Conservation (phyloP, 2,113 vertebrate species). For the Microcebus griseorufus region DNA sequence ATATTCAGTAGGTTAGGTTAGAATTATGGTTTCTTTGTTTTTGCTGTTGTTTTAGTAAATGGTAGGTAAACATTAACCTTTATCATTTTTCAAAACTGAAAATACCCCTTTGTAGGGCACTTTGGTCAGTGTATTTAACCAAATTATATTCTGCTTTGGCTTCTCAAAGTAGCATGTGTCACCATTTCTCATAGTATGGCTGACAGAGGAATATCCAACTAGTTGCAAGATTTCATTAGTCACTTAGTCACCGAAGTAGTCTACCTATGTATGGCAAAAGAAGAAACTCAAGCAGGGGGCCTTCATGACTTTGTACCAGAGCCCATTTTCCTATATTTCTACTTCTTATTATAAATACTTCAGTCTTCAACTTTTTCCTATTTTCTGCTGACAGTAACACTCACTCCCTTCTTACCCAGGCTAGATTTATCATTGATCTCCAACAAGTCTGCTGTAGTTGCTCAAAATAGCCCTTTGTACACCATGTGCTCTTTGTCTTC, state of each 20-base stretch:
- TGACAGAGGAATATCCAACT: neutral
- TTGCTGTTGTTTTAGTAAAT: neutral
- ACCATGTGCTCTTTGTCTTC: neutral
- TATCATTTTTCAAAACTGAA: constrained; percentile 25
- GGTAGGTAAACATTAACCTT: neutral
- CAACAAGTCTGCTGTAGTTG: neutral
- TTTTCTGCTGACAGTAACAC: neutral
- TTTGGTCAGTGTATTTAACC: neutral
- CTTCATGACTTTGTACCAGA: neutral
- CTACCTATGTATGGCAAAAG: neutral
- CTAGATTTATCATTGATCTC: neutral
- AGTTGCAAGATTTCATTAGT: neutral
- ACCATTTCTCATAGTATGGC: neutral
- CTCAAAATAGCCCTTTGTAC: neutral
- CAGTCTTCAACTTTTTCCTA: neutral
- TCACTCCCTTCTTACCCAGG: neutral
- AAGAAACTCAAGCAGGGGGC: neutral
- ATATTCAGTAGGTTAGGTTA: neutral
- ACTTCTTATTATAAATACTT: neutral
- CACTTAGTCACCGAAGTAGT: neutral
- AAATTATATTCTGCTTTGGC: neutral
- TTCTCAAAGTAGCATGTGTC: neutral
- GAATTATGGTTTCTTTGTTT: neutral
- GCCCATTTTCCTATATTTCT: neutral
- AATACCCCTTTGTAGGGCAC: neutral